A percentile compares a stretch with the other conserved stretches of the same genome.
phyloP scores from a whole-genome alignment of 2,888 invertebrate species.

The Lycophotia porphyrea region DNA sequence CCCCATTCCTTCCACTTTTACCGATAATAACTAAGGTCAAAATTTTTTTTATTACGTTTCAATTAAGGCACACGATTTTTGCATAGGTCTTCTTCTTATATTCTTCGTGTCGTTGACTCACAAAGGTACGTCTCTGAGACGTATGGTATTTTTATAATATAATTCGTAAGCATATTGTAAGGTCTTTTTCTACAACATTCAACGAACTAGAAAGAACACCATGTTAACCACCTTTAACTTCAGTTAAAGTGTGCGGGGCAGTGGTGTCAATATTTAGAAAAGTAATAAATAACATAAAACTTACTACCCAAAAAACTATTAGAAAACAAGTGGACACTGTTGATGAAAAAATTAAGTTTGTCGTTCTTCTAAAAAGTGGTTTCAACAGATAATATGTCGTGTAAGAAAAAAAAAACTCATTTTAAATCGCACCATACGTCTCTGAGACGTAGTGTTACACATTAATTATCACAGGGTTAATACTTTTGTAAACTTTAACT shows the following conservation, averaged over 20 bases:
- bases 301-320: neutral
- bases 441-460: neutral
- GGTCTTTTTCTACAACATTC: neutral
- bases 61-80: too few relatives aligned
- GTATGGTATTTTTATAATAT: neutral
- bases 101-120: neutral
- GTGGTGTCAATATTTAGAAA: neutral
- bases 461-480: conserved; percentile 71
- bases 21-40: too few relatives aligned
- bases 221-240: neutral
- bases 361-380: neutral
- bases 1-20: too few relatives aligned
- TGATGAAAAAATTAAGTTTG: neutral
- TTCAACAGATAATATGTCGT: neutral
- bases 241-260: neutral
- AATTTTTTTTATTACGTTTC: too few relatives aligned
- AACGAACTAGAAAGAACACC: neutral
- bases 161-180: neutral
- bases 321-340: neutral
- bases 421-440: neutral
- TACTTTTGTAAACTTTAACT: conserved; percentile 70
- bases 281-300: neutral
- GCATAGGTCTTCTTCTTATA: too few relatives aligned
- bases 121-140: neutral
- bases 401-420: neutral